Evolutionary conservation across 2,888 invertebrate species (phyloP).

Genomic region (Tiliacea aurago): DNA sequence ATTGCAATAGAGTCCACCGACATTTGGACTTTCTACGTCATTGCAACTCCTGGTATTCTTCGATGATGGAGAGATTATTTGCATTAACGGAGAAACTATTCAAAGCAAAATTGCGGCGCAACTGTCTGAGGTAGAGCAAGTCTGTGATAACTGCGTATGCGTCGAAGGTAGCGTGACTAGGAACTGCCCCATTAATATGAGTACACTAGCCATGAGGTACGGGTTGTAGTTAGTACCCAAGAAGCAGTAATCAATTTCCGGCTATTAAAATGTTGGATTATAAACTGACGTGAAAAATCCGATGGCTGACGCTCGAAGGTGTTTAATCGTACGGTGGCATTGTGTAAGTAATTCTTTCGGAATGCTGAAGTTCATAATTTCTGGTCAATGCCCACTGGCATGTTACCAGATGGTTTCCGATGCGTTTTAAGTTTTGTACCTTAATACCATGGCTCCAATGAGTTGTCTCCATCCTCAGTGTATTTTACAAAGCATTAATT

Average conservation of each 20-base stretch:
- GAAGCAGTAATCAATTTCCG: slow-evolving; percentile 67
- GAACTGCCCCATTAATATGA: slow-evolving; percentile 70
- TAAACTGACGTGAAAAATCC: slow-evolving; percentile 62
- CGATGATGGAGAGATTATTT: slow-evolving; percentile 72
- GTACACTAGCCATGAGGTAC: slow-evolving; percentile 62
- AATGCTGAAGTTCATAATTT: slow-evolving; percentile 64
- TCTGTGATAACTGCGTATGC: slow-evolving; percentile 61
- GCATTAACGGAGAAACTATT: slow-evolving; percentile 71
- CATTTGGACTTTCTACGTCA: slow-evolving; percentile 66
- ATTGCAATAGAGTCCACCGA: slow-evolving; percentile 61
- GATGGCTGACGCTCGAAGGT: slow-evolving; percentile 42
- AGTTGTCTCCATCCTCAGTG: slow-evolving; percentile 10
- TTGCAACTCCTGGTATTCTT: slow-evolving; percentile 69
- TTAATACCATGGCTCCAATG: slow-evolving; percentile 20
- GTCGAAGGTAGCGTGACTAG: slow-evolving; percentile 68
- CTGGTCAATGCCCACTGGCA: slow-evolving; percentile 35
- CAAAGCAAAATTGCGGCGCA: slow-evolving; percentile 57
- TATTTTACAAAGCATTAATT: background rate
- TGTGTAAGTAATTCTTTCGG: slow-evolving; percentile 50
- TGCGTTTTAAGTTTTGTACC: background rate
- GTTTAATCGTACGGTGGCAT: slow-evolving; percentile 50
- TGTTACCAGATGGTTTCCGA: slow-evolving; percentile 7
- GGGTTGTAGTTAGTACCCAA: slow-evolving; percentile 65
- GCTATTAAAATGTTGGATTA: slow-evolving; percentile 70
- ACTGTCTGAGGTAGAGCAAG: slow-evolving; percentile 56